Percentiles rank a stretch among this genome's conserved stretches.
phyloP scores from a whole-genome alignment of 1,140 invertebrate species.

The Tenebrio molitor region DNA sequence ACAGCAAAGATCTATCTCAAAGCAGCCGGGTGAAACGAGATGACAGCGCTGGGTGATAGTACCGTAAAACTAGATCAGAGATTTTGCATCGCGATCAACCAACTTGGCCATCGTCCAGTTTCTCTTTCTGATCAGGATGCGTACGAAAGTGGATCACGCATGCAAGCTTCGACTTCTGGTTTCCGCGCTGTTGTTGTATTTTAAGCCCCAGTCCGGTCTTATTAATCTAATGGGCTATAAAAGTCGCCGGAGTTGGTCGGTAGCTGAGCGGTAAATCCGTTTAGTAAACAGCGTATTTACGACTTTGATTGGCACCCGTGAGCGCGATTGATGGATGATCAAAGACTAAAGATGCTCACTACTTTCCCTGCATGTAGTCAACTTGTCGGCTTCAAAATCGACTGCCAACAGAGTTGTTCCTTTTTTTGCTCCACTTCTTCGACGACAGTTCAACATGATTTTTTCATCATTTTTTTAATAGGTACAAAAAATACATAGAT shows the following conservation, averaged over 20 bases:
- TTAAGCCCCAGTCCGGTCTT: not conserved
- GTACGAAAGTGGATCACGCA: constrained; percentile 38
- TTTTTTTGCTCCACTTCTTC: too few species aligned
- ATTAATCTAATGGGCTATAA: constrained; percentile 12
- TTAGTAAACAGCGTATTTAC: constrained; percentile 18
- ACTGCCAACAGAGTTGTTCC: too few species aligned
- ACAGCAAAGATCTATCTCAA: not conserved
- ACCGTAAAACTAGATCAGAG: constrained; percentile 17
- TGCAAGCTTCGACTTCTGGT: constrained; percentile 2
- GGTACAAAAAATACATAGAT: too few species aligned
- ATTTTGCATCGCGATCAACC: constrained; percentile 16
- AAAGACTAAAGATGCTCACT: constrained; percentile 6
- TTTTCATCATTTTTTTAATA: too few species aligned
- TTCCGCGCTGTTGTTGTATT: not conserved
- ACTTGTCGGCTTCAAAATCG: too few species aligned
- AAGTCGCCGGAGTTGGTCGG: not conserved
- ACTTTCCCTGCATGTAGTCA: constrained; percentile 5
- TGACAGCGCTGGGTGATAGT: constrained; percentile 16
- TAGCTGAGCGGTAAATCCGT: constrained; percentile 18
- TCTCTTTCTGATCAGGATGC: constrained; percentile 37
- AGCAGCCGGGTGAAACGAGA: not conserved
- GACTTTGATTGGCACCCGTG: constrained; percentile 33
- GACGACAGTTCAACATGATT: too few species aligned
- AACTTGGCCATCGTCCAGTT: constrained; percentile 23
- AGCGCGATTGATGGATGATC: constrained; percentile 19